Percentiles rank a stretch among this genome's conserved stretches.
Conservation (phyloP, 2,797 vertebrate species). For the Sebastes alutus region DNA sequence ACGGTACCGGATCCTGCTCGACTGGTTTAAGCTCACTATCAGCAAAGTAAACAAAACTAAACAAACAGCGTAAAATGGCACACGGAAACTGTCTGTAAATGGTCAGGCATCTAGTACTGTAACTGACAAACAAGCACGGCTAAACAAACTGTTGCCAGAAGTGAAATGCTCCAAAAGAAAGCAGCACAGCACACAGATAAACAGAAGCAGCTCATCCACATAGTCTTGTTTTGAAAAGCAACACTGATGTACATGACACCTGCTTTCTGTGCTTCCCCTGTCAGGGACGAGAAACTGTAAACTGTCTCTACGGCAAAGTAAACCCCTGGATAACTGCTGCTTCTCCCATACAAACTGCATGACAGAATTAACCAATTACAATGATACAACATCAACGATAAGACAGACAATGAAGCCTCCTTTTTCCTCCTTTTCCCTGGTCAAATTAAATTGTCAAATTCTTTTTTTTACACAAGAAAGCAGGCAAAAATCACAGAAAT, state of each 20-base stretch:
- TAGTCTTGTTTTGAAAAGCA: background rate
- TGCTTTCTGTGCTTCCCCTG: background rate
- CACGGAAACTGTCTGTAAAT: slow-evolving; percentile 3
- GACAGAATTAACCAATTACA: slow-evolving; percentile 74
- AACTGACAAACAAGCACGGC: slow-evolving; percentile 4
- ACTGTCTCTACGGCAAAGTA: slow-evolving; percentile 43
- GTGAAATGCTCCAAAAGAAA: background rate
- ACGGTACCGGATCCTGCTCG: slow-evolving; percentile 50
- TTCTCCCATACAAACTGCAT: slow-evolving; percentile 45
- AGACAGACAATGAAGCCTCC: slow-evolving; percentile 65
- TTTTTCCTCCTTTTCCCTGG: slow-evolving; percentile 56
- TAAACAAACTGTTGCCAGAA: slow-evolving; percentile 26
- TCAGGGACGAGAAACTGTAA: slow-evolving; percentile 25
- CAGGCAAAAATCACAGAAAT: slow-evolving; percentile 84
- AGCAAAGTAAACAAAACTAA: slow-evolving; percentile 70
- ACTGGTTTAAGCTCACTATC: slow-evolving; percentile 67
- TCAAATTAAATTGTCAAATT: slow-evolving; percentile 84
- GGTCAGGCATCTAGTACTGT: background rate
- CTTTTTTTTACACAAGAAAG: slow-evolving; percentile 69
- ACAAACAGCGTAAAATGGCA: slow-evolving; percentile 48
- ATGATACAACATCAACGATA: slow-evolving; percentile 62
- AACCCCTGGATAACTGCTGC: slow-evolving; percentile 33
- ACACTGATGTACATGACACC: slow-evolving; percentile 25
- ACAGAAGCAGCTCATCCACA: slow-evolving; percentile 3
- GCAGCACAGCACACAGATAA: slow-evolving; percentile 20